Conservation (phyloP, 2,888 invertebrate species). For the Leucophenga maculata region DNA sequence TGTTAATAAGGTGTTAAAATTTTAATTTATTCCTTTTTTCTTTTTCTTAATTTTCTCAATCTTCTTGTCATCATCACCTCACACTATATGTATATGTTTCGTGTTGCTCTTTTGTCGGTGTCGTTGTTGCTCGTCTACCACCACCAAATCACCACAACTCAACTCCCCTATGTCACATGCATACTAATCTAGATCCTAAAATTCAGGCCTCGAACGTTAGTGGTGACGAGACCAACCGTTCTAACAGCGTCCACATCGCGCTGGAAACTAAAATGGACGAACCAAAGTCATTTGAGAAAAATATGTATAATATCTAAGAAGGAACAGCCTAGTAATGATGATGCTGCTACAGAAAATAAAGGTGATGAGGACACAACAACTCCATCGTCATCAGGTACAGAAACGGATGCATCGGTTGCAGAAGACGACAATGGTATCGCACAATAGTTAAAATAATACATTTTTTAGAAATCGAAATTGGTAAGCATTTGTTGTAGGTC, state of each 20-base stretch:
- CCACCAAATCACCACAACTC: background rate
- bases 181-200: slow-evolving; percentile 23
- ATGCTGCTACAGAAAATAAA: background rate
- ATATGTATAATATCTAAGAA: background rate
- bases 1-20: no score
- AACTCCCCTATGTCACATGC: background rate
- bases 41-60: background rate
- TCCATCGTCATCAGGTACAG: no score
- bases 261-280: slow-evolving; percentile 17
- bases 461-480: slow-evolving; percentile 18
- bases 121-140: slow-evolving; percentile 15
- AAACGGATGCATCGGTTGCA: slow-evolving; percentile 20
- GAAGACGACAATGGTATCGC: slow-evolving; percentile 35
- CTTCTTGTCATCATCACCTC: slow-evolving; percentile 4
- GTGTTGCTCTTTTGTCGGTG: background rate
- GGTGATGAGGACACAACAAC: background rate
- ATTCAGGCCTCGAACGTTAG: slow-evolving; percentile 33
- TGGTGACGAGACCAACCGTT: slow-evolving; percentile 24
- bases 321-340: background rate
- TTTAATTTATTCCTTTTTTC: slow-evolving; percentile 1
- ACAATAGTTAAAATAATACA: slow-evolving; percentile 23
- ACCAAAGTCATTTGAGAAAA: background rate
- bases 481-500: slow-evolving; percentile 13
- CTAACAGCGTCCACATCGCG: slow-evolving; percentile 15
- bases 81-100: background rate